Conservation (phyloP, 2,888 invertebrate genomes). For the Hirtodrosophila cameraria region DNA sequence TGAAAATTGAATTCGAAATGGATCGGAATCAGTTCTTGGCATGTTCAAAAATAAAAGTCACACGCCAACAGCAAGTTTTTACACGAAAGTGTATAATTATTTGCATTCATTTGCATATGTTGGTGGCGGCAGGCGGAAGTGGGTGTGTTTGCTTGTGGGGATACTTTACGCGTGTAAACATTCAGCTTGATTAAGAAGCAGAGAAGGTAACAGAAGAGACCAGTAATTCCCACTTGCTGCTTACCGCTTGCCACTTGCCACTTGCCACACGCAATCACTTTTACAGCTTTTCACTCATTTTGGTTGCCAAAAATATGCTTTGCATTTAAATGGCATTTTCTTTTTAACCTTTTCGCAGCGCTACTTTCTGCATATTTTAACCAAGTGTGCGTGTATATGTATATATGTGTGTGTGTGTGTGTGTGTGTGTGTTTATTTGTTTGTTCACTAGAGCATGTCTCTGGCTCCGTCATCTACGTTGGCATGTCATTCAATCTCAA, state of each 20-base stretch:
- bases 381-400: neutral
- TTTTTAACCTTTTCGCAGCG: conserved; percentile 45
- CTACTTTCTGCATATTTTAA: conserved; percentile 61
- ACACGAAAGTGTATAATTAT: too few species aligned
- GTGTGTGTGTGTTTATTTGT: conserved; percentile 3
- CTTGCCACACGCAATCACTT: conserved; percentile 31
- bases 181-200: conserved; percentile 52
- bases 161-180: conserved; percentile 53
- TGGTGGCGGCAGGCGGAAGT: neutral
- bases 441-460: conserved; percentile 44
- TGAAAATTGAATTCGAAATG: too few species aligned
- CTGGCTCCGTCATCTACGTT: conserved; percentile 42
- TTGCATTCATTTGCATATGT: conserved; percentile 6
- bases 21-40: neutral
- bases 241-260: conserved; percentile 14
- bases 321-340: conserved; percentile 75
- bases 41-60: too few species aligned
- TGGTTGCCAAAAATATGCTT: conserved; percentile 65
- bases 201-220: neutral
- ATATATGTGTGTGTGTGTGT: conserved; percentile 2
- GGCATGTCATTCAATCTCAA: conserved; percentile 76
- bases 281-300: conserved; percentile 52
- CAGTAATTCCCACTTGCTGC: conserved; percentile 8
- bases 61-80: too few species aligned
- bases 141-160: conserved; percentile 19